phyloP scores from a whole-genome alignment of 92 coral and sea anemone species.

The Umimayanthus chanpuru region DNA sequence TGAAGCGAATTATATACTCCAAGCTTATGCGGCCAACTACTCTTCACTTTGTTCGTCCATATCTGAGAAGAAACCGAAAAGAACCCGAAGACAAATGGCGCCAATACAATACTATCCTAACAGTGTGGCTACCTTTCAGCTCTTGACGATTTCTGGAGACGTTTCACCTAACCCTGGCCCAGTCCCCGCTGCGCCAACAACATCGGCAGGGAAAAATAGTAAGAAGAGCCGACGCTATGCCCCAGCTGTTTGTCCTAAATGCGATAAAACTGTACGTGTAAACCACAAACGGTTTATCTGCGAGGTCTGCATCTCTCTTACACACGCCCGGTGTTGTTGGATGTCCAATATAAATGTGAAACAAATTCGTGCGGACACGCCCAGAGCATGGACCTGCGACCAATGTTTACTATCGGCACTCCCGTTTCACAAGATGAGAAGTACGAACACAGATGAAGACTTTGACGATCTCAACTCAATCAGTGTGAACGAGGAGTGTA shows the following conservation, averaged over 20 bases:
- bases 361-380: constrained; percentile 15
- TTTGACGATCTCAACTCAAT: neutral
- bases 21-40: neutral
- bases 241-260: neutral
- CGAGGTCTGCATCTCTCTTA: constrained; percentile 21
- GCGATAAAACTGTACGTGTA: constrained; percentile 10
- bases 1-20: neutral
- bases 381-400: constrained; percentile 17
- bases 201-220: neutral
- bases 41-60: too few species aligned
- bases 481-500: constrained; percentile 1
- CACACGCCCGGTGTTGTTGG: neutral
- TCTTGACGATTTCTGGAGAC: neutral
- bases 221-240: neutral
- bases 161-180: neutral
- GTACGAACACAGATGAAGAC: constrained; percentile 17
- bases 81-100: neutral
- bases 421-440: constrained; percentile 25
- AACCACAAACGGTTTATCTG: constrained; percentile 24
- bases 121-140: too few species aligned
- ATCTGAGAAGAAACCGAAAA: neutral
- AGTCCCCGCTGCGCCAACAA: neutral
- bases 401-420: constrained; percentile 33
- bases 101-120: too few species aligned
- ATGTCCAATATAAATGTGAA: neutral